Evolutionary conservation across 2,888 invertebrate genomes (phyloP).

Genomic region (Eumerus sabulonum): DNA sequence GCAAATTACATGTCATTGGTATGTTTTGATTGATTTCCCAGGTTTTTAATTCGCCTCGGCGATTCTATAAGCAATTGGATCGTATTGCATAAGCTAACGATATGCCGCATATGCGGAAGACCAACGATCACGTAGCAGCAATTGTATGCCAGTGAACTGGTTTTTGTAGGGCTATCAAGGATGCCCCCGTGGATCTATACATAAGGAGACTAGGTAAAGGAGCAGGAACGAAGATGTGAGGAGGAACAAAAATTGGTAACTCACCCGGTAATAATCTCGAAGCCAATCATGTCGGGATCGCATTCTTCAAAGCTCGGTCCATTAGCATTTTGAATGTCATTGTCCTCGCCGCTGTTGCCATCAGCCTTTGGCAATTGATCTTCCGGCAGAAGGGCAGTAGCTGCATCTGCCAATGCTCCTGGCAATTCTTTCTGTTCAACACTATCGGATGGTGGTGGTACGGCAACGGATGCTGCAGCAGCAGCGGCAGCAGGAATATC

Average conservation of each 20-base stretch:
- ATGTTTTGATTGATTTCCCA: constrained; percentile 59
- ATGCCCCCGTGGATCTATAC: too few relatives aligned
- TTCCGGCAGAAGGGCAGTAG: constrained; percentile 58
- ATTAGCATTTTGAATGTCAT: constrained; percentile 70
- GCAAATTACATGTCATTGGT: constrained; percentile 66
- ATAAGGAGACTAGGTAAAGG: not conserved
- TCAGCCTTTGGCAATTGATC: constrained; percentile 72
- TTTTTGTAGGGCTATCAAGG: too few relatives aligned
- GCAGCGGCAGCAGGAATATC: constrained; percentile 69
- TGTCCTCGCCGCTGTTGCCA: constrained; percentile 70
- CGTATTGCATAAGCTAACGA: constrained; percentile 50
- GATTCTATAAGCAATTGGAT: constrained; percentile 26
- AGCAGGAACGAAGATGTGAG: constrained; percentile 7
- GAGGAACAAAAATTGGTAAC: constrained; percentile 69
- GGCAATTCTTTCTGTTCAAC: constrained; percentile 62
- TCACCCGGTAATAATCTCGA: constrained; percentile 93
- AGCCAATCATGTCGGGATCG: constrained; percentile 93
- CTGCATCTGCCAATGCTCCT: constrained; percentile 57
- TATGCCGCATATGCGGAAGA: constrained; percentile 20
- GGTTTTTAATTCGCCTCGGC: constrained; percentile 32
- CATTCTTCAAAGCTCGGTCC: constrained; percentile 83
- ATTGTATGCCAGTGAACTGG: constrained; percentile 20
- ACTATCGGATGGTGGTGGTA: constrained; percentile 54
- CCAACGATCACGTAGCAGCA: constrained; percentile 57
- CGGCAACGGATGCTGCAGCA: constrained; percentile 68